Evolutionary conservation across 1,140 invertebrate genomes (phyloP), one percentile per base, ranked within the genome.

Genomic region (Chymomyza costata): DNA sequence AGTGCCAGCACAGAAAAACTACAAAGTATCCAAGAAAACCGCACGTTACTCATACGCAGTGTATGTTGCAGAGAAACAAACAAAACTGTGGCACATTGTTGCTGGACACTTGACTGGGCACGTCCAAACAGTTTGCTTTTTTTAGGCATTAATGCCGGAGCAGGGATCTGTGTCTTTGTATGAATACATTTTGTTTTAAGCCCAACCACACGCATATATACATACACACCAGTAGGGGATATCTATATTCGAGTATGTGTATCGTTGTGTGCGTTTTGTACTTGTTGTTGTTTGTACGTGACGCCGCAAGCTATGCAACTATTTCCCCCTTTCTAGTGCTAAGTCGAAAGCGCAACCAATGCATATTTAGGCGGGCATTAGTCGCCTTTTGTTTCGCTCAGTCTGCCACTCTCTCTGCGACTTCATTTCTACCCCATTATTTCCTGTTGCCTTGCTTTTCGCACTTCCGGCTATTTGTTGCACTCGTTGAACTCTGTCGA

Each of bases 41-140:
- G 58, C 66, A 71, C 71, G 78, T 76, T 76, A 78, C 70, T 76
- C 70, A 76, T 78, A 65, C 70, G 70, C 66, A 59, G 50, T 52
- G 58, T 63, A 55, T 48, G 57, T 51, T 48, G 34, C 65, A 43
- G 21, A 13, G 21, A 13, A 21, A 15, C 37, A 28, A 34, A 64
- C 52, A 65, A 66, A 59, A 37, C 13, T 25, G 21, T 8, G 21
- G 21, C 21, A 25, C 8, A 8, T 25, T 25, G 21, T 25, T 25
- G 21, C 21, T 25, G 21, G 21, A 8, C 21, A 25, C 21, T 5
- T 25, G 8, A 38, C 49, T 54, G 35, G 55, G 53, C 54, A 80
- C 66, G 71, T 71, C 48, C 63, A 48, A 80, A 46, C 59, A 71
- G 71, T 78, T 78, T 78, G 63, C 48, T 71, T 57, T 50, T 39